Conservation (phyloP, 2,113 vertebrate species). For the Lanius ludovicianus region DNA sequence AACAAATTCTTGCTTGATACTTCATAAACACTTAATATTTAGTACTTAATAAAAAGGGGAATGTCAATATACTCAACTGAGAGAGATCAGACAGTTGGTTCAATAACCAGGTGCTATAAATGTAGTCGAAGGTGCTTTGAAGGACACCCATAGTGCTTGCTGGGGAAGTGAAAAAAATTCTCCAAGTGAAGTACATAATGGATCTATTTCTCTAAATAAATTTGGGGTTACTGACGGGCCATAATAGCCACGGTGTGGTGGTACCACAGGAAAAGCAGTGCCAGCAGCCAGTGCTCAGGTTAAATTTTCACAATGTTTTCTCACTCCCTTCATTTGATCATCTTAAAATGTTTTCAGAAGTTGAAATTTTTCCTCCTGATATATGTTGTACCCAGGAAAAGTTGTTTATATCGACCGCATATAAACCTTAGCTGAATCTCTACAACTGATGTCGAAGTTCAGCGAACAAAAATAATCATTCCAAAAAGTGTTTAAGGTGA, state of each 20-base stretch:
- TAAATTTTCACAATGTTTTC: constrained; percentile 37
- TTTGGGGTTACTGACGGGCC: not conserved
- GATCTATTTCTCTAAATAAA: constrained; percentile 40
- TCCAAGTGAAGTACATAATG: constrained; percentile 4
- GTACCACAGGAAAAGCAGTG: not conserved
- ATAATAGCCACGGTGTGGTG: not conserved
- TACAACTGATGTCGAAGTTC: constrained; percentile 37
- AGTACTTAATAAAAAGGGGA: not conserved
- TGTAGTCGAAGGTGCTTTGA: constrained; percentile 14
- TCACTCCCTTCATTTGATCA: constrained; percentile 47
- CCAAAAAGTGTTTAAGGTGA: constrained; percentile 59
- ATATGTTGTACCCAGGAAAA: constrained; percentile 55
- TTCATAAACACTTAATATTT: not conserved
- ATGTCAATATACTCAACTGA: not conserved
- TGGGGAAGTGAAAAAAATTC: not conserved
- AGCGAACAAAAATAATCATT: constrained; percentile 70
- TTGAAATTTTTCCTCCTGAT: constrained; percentile 54
- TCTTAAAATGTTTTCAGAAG: constrained; percentile 62
- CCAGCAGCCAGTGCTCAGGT: not conserved
- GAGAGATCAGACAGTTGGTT: not conserved
- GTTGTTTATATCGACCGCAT: constrained; percentile 68
- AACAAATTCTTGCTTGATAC: not conserved
- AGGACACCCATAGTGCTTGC: not conserved
- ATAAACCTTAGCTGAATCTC: constrained; percentile 63
- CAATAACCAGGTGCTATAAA: not conserved